A percentile compares a stretch with the other conserved stretches of the same genome.
These are phyloP conservation scores for Trichomycterus rosablanca DNA, from an alignment of 2,113 vertebrate species.

Conservation along the genomic window DNA sequence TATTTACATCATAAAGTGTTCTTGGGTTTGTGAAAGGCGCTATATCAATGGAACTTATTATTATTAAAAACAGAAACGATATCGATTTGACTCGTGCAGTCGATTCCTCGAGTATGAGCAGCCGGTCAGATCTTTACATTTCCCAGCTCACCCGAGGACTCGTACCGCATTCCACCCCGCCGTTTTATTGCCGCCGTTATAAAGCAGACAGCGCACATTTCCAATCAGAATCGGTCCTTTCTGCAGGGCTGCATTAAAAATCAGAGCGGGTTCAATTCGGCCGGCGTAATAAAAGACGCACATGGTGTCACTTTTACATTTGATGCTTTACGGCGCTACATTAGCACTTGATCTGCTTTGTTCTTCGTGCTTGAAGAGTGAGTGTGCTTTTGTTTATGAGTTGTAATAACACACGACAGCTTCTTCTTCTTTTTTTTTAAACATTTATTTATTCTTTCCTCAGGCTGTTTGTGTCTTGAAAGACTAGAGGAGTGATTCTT, in stretches of 20 bases:
- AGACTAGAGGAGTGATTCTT: conserved; percentile 57
- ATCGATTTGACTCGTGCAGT: no score
- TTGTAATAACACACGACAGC: conserved; percentile 43
- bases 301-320: conserved; percentile 45
- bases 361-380: conserved; percentile 30
- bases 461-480: conserved; percentile 32
- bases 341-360: conserved; percentile 33
- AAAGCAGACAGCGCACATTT: conserved; percentile 35
- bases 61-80: no score
- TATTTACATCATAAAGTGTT: no score
- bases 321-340: conserved; percentile 38
- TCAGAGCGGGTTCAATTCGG: conserved; percentile 27
- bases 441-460: conserved; percentile 17
- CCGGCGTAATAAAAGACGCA: conserved; percentile 29
- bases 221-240: conserved; percentile 34
- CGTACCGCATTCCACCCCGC: conserved; percentile 12
- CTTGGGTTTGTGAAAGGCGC: no score
- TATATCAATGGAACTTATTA: no score
- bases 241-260: conserved; percentile 36
- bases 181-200: conserved; percentile 33
- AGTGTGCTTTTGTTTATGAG: conserved; percentile 47
- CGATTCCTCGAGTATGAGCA: no score
- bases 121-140: conserved; percentile 12
- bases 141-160: conserved; percentile 13
- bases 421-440: no score